phyloP scores from a whole-genome alignment of 2,888 invertebrate species.

The Apoderus coryli region DNA sequence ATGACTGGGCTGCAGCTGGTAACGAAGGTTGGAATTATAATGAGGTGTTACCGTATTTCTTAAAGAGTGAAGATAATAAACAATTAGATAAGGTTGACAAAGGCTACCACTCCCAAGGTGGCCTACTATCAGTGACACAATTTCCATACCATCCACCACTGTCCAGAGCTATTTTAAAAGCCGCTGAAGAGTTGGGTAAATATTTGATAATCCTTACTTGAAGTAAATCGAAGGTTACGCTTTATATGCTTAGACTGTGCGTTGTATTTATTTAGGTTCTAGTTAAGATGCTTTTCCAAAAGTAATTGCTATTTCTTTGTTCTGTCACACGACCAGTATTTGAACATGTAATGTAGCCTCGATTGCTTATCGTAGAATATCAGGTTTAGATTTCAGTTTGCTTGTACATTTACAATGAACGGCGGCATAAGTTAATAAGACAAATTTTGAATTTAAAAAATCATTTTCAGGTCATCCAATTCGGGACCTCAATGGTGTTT shows the following conservation, averaged over 20 bases:
- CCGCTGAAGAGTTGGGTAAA: slow-evolving; percentile 59
- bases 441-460: slow-evolving; percentile 6
- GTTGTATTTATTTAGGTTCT: too few relatives aligned
- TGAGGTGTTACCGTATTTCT: slow-evolving; percentile 80
- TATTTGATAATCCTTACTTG: too few relatives aligned
- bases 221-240: too few relatives aligned
- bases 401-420: too few relatives aligned
- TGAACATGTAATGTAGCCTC: too few relatives aligned
- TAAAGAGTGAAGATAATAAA: slow-evolving; percentile 73
- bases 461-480: slow-evolving; percentile 46
- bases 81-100: slow-evolving; percentile 53
- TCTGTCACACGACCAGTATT: too few relatives aligned
- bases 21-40: slow-evolving; percentile 82
- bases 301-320: too few relatives aligned
- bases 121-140: slow-evolving; percentile 61
- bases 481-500: slow-evolving; percentile 68
- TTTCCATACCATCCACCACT: slow-evolving; percentile 79
- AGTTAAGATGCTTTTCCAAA: too few relatives aligned
- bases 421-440: too few relatives aligned
- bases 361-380: too few relatives aligned
- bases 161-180: slow-evolving; percentile 63
- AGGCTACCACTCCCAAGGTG: slow-evolving; percentile 64
- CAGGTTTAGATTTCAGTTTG: too few relatives aligned
- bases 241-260: too few relatives aligned
- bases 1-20: slow-evolving; percentile 74